phyloP scores from a whole-genome alignment of 2,888 invertebrate genomes.

The Aporophyla nigra region DNA sequence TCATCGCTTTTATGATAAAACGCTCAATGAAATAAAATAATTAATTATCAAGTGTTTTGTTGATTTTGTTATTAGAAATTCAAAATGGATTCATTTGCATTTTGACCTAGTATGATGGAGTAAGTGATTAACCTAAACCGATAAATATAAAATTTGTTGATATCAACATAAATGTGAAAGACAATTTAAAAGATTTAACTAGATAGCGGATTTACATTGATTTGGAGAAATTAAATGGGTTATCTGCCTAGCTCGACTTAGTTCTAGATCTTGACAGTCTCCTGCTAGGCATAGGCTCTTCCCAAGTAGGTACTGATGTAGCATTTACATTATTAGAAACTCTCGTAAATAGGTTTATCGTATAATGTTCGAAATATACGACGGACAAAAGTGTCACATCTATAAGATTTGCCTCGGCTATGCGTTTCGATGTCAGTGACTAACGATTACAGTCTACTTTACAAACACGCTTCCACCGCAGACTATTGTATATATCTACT shows the following conservation, averaged over 20 bases:
- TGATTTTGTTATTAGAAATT: conserved; percentile 52
- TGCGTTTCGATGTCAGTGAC: conserved; percentile 82
- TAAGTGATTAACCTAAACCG: conserved; percentile 31
- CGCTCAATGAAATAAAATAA: conserved; percentile 50
- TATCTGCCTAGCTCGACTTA: background rate
- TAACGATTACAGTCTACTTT: conserved; percentile 79
- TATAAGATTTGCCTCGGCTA: conserved; percentile 75
- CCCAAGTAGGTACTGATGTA: background rate
- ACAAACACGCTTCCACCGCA: conserved; percentile 77
- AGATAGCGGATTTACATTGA: background rate
- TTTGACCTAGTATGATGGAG: conserved; percentile 20
- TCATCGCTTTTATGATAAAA: conserved; percentile 60
- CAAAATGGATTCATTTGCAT: conserved; percentile 54
- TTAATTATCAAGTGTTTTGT: conserved; percentile 50
- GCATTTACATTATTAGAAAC: background rate
- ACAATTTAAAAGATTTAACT: background rate
- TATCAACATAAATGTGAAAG: background rate
- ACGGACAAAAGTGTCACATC: conserved; percentile 73
- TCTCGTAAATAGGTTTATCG: background rate
- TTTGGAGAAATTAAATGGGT: background rate
- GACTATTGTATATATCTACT: conserved; percentile 60
- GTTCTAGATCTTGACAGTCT: background rate
- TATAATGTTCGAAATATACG: conserved; percentile 4
- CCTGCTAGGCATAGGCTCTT: background rate
- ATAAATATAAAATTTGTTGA: background rate